These are phyloP conservation scores for Petrolisthes cinctipes DNA, from an alignment of 2,888 invertebrate species.

Conservation along the genomic window DNA sequence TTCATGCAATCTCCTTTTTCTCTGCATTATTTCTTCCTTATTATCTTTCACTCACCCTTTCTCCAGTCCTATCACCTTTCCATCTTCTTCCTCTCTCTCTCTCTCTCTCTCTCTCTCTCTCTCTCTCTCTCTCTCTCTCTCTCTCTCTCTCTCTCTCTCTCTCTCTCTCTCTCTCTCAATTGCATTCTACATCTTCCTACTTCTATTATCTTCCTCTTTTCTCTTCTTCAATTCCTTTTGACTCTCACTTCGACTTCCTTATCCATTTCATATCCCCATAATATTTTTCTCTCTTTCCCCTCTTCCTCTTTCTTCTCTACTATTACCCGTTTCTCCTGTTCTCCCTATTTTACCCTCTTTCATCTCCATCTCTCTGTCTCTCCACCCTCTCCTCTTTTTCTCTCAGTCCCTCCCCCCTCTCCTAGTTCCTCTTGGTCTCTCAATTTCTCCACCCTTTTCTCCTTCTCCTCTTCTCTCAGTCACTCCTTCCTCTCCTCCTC, in stretches of 20 bases:
- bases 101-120: no score
- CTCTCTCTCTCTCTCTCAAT: neutral
- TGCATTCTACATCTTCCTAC: neutral
- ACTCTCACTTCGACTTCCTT: neutral
- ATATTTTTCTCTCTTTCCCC: neutral
- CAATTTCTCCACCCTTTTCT: no score
- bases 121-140: neutral
- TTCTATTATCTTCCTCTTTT: neutral
- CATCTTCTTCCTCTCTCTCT: no score
- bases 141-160: neutral
- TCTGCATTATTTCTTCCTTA: neutral
- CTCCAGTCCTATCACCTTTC: neutral
- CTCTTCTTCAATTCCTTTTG: neutral
- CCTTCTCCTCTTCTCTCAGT: no score
- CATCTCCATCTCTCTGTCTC: neutral
- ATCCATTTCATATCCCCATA: neutral
- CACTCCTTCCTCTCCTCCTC: no score
- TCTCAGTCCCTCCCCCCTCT: no score
- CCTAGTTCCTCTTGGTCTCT: no score
- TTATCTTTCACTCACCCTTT: neutral
- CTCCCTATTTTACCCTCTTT: neutral
- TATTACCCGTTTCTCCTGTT: neutral
- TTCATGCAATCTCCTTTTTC: no score
- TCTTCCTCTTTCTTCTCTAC: neutral
- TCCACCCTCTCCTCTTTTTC: neutral